Base-by-base conservation (phyloP, 2,113 vertebrate genomes). In the Phylloscopus whistleri region DNA sequence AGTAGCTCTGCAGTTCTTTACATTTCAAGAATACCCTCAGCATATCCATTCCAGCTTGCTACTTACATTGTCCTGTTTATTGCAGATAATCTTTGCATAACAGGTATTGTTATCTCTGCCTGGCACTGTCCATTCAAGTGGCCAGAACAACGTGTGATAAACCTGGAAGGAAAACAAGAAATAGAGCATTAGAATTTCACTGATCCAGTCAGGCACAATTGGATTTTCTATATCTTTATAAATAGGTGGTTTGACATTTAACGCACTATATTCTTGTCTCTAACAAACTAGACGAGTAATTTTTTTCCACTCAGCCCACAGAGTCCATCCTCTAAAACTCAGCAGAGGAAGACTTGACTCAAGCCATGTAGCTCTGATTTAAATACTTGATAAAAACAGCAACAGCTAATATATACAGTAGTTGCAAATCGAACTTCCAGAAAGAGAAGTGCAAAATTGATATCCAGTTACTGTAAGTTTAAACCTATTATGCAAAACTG, bases 41-140 rank as follows among this genome's bases (percentile, higher is more conserved):
- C 33, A 48, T 11, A 89, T 9, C 27, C 33, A 75, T 58, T 64
- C 21, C 67, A 55, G 23, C 60, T 74, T 66, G 5, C 48, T 59
- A 98, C 99, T 85, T 98, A 99, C 99, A 2, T 96, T 97, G 94
- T 99, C 99, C 2, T 95, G 96, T 93, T 98, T 99, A 88, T 97
- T 99, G 98, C 99, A 99, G 95, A 99, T 98, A 82, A 99, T 97
- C 97, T 99, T 99, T 64, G 97, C 98, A 5, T 99, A 99, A 92
- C 99, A 99, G 68, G 67, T 97, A 93, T 99, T 99, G 96, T 98
- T 99, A 97, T 99, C 99, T 89, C 99, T 98, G 91, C 95, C 85
- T 0, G 99, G 98, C 49, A 99, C 87, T 4, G 99, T 99, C 98
- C 98, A 99, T 94, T 99, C 99, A 88, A 99, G 98, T 31, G 99